These are phyloP conservation scores for Halcyon malimbica DNA, from an alignment of 2,113 vertebrate species.

Conservation along the genomic window DNA sequence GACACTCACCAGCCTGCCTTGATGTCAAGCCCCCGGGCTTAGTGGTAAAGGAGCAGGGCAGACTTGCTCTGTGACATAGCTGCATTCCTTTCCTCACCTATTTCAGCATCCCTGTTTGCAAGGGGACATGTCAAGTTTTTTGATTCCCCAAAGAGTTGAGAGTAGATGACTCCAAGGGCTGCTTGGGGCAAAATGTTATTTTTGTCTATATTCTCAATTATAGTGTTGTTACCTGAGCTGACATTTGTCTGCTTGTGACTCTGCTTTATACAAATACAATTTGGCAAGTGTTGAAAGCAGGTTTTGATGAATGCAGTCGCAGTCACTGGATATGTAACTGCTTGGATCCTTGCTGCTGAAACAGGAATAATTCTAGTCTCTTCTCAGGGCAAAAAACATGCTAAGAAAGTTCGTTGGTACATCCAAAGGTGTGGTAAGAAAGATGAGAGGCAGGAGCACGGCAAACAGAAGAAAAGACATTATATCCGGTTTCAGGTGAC, in stretches of 20 bases:
- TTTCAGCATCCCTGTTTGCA: background rate
- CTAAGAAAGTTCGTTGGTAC: conserved; percentile 79
- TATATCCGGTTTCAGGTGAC: conserved; percentile 59
- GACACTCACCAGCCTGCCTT: background rate
- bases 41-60: background rate
- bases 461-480: conserved; percentile 17
- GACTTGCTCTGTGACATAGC: background rate
- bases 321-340: background rate
- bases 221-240: background rate
- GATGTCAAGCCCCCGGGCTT: background rate
- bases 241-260: background rate
- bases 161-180: background rate
- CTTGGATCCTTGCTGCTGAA: background rate
- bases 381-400: conserved; percentile 85
- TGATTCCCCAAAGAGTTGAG: background rate
- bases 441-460: conserved; percentile 1
- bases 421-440: conserved; percentile 74
- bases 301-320: background rate
- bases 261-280: background rate
- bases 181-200: background rate
- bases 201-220: background rate
- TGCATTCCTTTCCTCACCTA: background rate
- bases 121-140: background rate
- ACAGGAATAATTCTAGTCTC: background rate
- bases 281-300: background rate